Base-by-base conservation (phyloP, 1,140 invertebrate genomes). In the Drosophila sturtevanti region DNA sequence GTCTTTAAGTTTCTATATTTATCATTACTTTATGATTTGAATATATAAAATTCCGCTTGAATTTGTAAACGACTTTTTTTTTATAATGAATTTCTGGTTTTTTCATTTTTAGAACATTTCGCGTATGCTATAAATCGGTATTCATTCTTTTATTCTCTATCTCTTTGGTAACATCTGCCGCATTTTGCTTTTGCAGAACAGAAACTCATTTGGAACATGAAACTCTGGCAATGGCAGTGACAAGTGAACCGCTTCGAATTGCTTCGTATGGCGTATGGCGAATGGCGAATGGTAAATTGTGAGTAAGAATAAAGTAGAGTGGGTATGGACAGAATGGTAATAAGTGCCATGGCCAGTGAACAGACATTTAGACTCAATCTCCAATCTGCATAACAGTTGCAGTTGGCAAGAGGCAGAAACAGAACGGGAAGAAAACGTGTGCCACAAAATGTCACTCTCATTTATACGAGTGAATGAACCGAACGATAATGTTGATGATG, bases 191-290 rank as follows among this genome's bases (percentile, higher is more conserved):
- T 72, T 61, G 34, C 38, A 65, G 59, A 66, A 76, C 77, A 67
- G 68, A 86, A 81, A 77, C 73, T 86, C 77, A 86, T 85, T 85
- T 86, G 77, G 81, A 81, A 85, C 77, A 86, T 73, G 66, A 72
- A 70, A 72, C 34, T 60, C 56, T 63, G 59, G 52, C 72, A 71
- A 64, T 77, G 72, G 71, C 62, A 72, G 64, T 60, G 63, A 41
- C 66, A 56, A 64, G 69, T 72, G 55, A 41, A 65, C 54, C 16
- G 38, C 37, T 48, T 48, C 38, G 48, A n/a, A n/a, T n/a, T n/a
- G n/a, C n/a, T n/a, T n/a, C n/a, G n/a, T n/a, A n/a, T n/a, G n/a
- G n/a, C n/a, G n/a, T n/a, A n/a, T n/a, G n/a, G n/a, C n/a, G n/a
- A 44, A 21, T 54, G 34, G 66, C 14, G 38, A 34, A 27, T 51